Percentiles rank a stretch among this genome's conserved stretches.
Conservation (phyloP, 2,797 vertebrate species). For the Podargus strigoides region DNA sequence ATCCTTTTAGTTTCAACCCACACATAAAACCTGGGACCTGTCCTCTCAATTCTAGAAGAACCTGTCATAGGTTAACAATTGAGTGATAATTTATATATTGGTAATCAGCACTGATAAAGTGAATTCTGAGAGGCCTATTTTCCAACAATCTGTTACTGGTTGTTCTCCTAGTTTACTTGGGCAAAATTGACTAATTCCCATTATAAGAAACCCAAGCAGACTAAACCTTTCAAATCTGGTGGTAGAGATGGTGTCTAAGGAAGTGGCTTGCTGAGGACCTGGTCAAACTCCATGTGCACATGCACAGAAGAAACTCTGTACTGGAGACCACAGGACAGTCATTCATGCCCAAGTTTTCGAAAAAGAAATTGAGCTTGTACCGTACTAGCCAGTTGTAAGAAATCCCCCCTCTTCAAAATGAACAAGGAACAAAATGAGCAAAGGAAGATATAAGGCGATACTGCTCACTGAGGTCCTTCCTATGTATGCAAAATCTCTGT, state of each 20-base stretch:
- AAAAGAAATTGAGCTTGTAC: neutral
- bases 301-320: neutral
- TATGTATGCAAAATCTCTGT: neutral
- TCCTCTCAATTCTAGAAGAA: neutral
- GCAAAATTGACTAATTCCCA: neutral
- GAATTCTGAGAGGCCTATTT: neutral
- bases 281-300: neutral
- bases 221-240: neutral
- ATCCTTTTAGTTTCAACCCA: neutral
- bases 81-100: neutral
- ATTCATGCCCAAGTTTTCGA: neutral
- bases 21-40: neutral
- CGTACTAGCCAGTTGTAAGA: neutral
- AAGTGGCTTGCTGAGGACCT: neutral
- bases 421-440: neutral
- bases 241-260: neutral
- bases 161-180: neutral
- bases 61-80: neutral
- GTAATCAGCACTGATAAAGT: neutral
- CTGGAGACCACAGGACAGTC: fast-evolving
- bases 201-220: neutral
- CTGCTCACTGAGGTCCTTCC: neutral
- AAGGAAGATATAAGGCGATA: neutral
- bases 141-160: neutral
- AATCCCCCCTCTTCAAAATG: neutral